These are phyloP conservation scores for Micropoecilia bifurca DNA, from an alignment of 2,797 vertebrate genomes.

Conservation along the genomic window DNA sequence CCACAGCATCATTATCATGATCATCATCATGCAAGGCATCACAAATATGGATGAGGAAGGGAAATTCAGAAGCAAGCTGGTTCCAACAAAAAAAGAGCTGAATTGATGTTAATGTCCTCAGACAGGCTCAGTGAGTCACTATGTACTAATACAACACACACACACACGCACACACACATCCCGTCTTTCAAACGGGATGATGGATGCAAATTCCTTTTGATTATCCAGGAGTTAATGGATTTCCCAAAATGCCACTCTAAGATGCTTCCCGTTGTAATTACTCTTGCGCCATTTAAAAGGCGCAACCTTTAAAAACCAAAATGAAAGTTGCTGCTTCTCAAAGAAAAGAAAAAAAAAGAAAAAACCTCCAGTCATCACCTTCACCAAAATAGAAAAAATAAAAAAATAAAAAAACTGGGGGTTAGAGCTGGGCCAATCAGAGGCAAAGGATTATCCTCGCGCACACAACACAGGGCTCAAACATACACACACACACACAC, in stretches of 20 bases:
- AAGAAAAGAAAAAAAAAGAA: constrained; percentile 23
- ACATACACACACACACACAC: constrained; percentile 28
- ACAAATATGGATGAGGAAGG: constrained; percentile 36
- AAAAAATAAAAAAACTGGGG: not conserved
- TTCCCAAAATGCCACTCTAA: constrained; percentile 49
- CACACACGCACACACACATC: constrained; percentile 13
- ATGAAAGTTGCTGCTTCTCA: constrained; percentile 52
- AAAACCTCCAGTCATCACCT: constrained; percentile 57
- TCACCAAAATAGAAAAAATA: constrained; percentile 1
- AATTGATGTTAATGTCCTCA: constrained; percentile 57
- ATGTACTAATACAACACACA: constrained; percentile 20
- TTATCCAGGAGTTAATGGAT: constrained; percentile 42
- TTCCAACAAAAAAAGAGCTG: constrained; percentile 32
- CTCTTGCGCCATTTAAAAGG: constrained; percentile 47
- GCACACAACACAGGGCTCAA: constrained; percentile 25
- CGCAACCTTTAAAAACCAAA: constrained; percentile 50
- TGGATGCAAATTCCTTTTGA: constrained; percentile 24
- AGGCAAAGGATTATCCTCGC: constrained; percentile 65
- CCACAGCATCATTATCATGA: not conserved
- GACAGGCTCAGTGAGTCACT: constrained; percentile 57
- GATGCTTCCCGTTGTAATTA: constrained; percentile 60
- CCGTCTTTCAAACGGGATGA: constrained; percentile 11
- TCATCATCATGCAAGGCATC: not conserved
- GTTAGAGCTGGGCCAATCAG: constrained; percentile 65
- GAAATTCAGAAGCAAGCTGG: constrained; percentile 31